These are phyloP conservation scores for Epiblema foenella DNA, from an alignment of 2,888 invertebrate species.

Conservation along the genomic window DNA sequence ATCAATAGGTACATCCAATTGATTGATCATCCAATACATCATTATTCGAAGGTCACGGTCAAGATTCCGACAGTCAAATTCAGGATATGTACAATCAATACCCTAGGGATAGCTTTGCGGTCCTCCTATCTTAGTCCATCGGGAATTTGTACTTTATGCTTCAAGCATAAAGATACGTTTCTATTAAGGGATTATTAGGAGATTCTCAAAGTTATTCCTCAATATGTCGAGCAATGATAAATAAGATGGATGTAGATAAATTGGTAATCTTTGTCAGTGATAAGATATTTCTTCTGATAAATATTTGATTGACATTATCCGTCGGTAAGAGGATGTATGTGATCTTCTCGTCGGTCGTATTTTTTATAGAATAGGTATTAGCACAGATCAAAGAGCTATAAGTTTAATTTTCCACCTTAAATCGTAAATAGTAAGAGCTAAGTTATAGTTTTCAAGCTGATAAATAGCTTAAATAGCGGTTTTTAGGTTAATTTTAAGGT, in stretches of 20 bases:
- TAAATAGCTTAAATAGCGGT: neutral
- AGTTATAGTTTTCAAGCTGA: neutral
- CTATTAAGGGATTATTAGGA: neutral
- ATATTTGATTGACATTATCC: slow-evolving; percentile 39
- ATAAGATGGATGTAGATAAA: slow-evolving; percentile 28
- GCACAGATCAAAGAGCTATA: too few relatives aligned
- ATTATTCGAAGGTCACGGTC: slow-evolving; percentile 54
- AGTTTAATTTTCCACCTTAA: neutral
- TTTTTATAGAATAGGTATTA: neutral
- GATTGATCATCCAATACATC: slow-evolving; percentile 50
- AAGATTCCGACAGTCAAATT: slow-evolving; percentile 24
- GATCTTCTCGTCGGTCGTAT: neutral
- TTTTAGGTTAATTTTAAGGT: too few relatives aligned
- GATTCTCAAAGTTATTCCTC: neutral
- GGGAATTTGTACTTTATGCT: neutral
- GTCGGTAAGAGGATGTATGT: slow-evolving; percentile 26
- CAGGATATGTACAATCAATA: slow-evolving; percentile 29
- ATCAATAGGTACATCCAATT: slow-evolving; percentile 31
- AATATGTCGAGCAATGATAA: slow-evolving; percentile 27
- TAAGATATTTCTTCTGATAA: slow-evolving; percentile 15
- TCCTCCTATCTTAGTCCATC: neutral
- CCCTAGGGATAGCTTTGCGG: slow-evolving; percentile 2
- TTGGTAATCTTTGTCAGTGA: slow-evolving; percentile 25
- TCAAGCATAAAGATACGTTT: neutral
- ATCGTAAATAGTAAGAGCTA: neutral